Evolutionary conservation across 2,113 vertebrate genomes (phyloP).

Genomic region (Acrocephalus arundinaceus): DNA sequence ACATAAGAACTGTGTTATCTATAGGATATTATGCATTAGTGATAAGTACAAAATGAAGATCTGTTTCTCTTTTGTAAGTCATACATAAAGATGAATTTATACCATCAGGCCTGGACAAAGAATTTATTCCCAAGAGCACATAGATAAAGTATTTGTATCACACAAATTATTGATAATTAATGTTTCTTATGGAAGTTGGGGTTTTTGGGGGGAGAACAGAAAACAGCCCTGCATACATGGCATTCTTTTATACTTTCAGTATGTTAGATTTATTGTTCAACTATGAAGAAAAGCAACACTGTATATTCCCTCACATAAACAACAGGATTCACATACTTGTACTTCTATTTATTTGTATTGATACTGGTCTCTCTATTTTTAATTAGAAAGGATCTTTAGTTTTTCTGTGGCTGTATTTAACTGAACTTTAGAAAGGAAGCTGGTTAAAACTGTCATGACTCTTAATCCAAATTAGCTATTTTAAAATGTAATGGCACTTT

Average conservation of each 20-base stretch:
- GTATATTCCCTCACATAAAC: neutral
- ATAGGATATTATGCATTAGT: neutral
- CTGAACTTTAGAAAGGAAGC: neutral
- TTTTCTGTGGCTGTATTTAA: neutral
- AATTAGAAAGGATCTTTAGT: neutral
- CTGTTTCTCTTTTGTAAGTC: neutral
- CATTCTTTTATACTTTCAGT: neutral
- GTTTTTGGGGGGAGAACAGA: accelerated
- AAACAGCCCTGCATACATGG: neutral
- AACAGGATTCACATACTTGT: neutral
- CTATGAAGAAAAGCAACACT: neutral
- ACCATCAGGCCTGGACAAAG: neutral
- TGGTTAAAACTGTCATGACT: neutral
- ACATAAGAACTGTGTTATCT: neutral
- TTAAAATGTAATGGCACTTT: neutral
- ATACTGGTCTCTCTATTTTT: neutral
- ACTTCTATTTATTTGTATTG: neutral
- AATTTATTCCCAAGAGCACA: neutral
- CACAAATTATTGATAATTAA: neutral
- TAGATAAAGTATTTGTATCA: neutral
- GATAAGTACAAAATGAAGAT: neutral
- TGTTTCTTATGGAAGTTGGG: neutral
- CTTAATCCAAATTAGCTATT: neutral
- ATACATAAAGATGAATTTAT: neutral
- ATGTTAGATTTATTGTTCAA: neutral